Evolutionary conservation across 2,888 invertebrate species (phyloP), one percentile per base, ranked within the genome.

Genomic region (Phoronis australis): DNA sequence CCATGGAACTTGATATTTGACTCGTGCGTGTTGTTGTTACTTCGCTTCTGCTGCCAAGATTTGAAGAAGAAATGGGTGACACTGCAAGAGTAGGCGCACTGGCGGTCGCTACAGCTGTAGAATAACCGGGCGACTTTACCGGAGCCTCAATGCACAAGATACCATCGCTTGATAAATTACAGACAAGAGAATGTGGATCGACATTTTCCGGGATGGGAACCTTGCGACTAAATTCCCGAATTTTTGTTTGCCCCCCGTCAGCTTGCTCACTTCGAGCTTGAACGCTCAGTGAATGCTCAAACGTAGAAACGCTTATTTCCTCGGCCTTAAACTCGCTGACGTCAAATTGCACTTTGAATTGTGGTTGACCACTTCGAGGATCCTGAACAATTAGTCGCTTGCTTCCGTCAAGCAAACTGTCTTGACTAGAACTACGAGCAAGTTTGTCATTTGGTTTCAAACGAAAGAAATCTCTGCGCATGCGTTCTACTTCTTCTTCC

Each of bases 401-500:
- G 9, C 9, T 15, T 12, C 9, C 9, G 15, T 15, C 31, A 31
- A 31, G 31, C 31, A 31, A 12, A n/a, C n/a, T n/a, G n/a, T n/a
- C n/a, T n/a, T n/a, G n/a, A n/a, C n/a, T n/a, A n/a, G n/a, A n/a
- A n/a, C n/a, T n/a, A n/a, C n/a, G n/a, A n/a, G n/a, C n/a, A n/a
- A n/a, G n/a, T 31, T 40, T 56, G 35, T 70, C 71, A 4, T 64
- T 57, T 0, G 75, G 75, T 50, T 70, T 72, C 25, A 75, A 60
- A 12, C 67, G 68, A 57, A 74, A 74, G 60, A 75, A 75, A 53
- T 75, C 73, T 20, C 66, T 66, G 12, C 72, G 59, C 66, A 75
- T 69, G 45, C 61, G 60, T 31, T 71, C 67, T 49, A 71, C 68
- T 48, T 73, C 71, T 4, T 62, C 59, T 47, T 69, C 71, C 71